These are phyloP conservation scores for Sesamia nonagrioides DNA, from an alignment of 1,140 invertebrate species.

Conservation along the genomic window DNA sequence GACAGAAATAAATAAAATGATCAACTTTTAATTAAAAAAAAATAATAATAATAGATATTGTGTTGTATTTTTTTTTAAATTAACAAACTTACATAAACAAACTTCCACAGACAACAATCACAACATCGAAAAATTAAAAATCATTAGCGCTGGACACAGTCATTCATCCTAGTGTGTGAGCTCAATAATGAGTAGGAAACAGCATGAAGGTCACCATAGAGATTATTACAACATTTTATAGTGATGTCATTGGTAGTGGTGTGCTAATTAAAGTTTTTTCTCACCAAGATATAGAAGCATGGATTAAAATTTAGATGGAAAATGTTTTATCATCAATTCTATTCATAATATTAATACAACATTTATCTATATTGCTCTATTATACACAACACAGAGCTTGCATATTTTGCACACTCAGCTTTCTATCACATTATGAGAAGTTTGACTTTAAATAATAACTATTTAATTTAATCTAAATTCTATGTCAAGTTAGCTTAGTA, in stretches of 20 bases:
- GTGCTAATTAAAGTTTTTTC: constrained; percentile 57
- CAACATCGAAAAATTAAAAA: constrained; percentile 6
- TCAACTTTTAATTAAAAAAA: background rate
- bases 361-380: too few relatives aligned
- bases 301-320: background rate
- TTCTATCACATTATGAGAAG: too few relatives aligned
- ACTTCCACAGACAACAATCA: background rate
- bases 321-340: background rate
- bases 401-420: too few relatives aligned
- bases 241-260: constrained; percentile 62
- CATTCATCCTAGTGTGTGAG: constrained; percentile 45
- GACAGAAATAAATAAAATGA: too few relatives aligned
- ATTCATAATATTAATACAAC: background rate
- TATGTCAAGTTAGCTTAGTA: too few relatives aligned
- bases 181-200: constrained; percentile 47
- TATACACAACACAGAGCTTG: background rate
- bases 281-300: background rate
- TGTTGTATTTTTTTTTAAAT: background rate
- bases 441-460: too few relatives aligned
- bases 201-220: constrained; percentile 47
- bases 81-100: background rate
- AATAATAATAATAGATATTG: background rate
- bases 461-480: too few relatives aligned
- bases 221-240: constrained; percentile 27
- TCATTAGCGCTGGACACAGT: constrained; percentile 25